These are phyloP conservation scores for Reticulitermes lucifugus DNA, from an alignment of 2,888 invertebrate genomes.

Conservation along the genomic window DNA sequence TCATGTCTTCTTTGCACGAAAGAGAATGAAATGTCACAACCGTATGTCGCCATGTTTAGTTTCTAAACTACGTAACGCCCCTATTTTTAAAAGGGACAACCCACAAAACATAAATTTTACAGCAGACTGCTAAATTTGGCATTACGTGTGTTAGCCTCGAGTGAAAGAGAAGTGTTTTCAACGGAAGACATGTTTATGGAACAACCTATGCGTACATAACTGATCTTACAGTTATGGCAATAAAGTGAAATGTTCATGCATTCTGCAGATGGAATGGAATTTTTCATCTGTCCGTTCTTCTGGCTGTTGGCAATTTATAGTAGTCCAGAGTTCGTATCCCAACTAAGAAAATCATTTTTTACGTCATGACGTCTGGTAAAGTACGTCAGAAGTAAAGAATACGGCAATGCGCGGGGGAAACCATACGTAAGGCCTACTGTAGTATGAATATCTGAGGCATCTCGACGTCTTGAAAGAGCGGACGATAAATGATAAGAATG, in stretches of 20 bases:
- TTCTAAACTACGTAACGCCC: too few relatives aligned
- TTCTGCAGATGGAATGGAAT: not conserved
- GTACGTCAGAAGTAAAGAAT: not conserved
- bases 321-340: constrained; percentile 27
- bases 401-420: not conserved
- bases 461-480: not conserved
- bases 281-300: not conserved
- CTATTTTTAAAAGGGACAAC: too few relatives aligned
- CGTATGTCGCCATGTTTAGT: too few relatives aligned
- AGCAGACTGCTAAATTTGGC: not conserved
- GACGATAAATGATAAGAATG: not conserved
- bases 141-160: not conserved
- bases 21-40: too few relatives aligned
- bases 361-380: not conserved
- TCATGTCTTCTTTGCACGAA: too few relatives aligned
- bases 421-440: not conserved
- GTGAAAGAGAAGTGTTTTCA: not conserved
- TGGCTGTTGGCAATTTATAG: not conserved
- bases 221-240: not conserved
- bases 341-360: not conserved
- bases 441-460: not conserved
- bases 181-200: not conserved
- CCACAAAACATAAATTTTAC: too few relatives aligned
- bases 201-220: not conserved
- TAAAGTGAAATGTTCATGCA: not conserved